A percentile compares a stretch with the other conserved stretches of the same genome.
Evolutionary conservation across 2,113 vertebrate genomes (phyloP).

Genomic region (Dipodomys stephensi): DNA sequence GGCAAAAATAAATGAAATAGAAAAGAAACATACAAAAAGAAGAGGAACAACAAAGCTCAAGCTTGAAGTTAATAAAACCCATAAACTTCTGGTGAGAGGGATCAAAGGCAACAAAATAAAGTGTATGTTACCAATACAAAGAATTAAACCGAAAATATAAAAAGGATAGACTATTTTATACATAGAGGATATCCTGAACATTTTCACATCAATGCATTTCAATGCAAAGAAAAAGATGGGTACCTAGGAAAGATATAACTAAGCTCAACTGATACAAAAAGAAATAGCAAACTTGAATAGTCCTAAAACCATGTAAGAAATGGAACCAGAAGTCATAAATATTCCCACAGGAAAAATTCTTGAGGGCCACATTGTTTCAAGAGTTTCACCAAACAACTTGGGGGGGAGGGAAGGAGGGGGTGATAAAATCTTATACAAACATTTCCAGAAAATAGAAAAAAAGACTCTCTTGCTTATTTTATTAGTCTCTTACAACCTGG

Average conservation of each 20-base stretch:
- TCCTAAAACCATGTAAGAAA: too few relatives aligned
- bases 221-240: neutral
- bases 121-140: neutral
- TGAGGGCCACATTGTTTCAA: neutral
- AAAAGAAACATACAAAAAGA: neutral
- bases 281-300: too few relatives aligned
- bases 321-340: neutral
- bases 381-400: neutral
- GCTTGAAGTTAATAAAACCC: neutral
- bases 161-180: neutral
- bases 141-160: neutral
- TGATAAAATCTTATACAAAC: neutral
- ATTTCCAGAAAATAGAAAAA: neutral
- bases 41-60: neutral
- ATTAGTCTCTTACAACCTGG: too few relatives aligned
- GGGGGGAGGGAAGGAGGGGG: neutral
- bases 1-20: neutral
- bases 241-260: neutral
- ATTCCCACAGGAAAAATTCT: neutral
- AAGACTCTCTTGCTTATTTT: too few relatives aligned
- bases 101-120: neutral
- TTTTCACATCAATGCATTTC: neutral
- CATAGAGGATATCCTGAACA: neutral
- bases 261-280: too few relatives aligned
- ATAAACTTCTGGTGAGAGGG: neutral